Percentiles rank a stretch among this genome's conserved stretches.
Conservation (phyloP, 2,797 vertebrate genomes). For the Scleropages formosus region DNA sequence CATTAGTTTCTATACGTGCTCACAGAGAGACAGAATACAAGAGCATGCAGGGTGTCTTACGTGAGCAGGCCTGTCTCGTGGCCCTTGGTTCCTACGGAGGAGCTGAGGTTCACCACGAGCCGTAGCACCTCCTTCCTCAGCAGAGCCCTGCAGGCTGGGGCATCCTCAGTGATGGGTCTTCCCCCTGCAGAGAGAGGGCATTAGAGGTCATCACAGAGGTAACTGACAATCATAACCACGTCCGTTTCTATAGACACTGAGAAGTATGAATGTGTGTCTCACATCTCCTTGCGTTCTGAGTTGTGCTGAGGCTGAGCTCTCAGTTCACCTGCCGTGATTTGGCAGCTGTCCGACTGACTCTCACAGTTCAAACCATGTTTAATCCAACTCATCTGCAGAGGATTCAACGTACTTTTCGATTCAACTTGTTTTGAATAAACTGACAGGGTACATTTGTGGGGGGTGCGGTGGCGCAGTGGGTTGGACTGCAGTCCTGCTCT, state of each 20-base stretch:
- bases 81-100: constrained; percentile 96
- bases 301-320: neutral
- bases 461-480: no score
- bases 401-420: no score
- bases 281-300: neutral
- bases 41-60: neutral
- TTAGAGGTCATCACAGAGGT: neutral
- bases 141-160: constrained; percentile 88
- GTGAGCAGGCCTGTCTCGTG: constrained; percentile 88
- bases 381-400: no score
- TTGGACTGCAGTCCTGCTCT: no score
- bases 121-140: constrained; percentile 95
- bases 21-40: neutral
- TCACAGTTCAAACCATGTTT: no score
- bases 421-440: no score
- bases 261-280: neutral
- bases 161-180: constrained; percentile 90
- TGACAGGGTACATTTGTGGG: no score
- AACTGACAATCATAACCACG: no score
- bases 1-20: no score
- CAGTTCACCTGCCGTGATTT: no score
- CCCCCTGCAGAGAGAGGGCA: constrained; percentile 67
- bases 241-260: no score
- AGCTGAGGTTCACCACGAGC: constrained; percentile 95
- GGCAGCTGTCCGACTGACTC: no score